Percentiles rank a stretch among this genome's conserved stretches.
These are phyloP conservation scores for Cyrtodaria siliqua DNA, from an alignment of 2,888 invertebrate genomes.

Conservation along the genomic window DNA sequence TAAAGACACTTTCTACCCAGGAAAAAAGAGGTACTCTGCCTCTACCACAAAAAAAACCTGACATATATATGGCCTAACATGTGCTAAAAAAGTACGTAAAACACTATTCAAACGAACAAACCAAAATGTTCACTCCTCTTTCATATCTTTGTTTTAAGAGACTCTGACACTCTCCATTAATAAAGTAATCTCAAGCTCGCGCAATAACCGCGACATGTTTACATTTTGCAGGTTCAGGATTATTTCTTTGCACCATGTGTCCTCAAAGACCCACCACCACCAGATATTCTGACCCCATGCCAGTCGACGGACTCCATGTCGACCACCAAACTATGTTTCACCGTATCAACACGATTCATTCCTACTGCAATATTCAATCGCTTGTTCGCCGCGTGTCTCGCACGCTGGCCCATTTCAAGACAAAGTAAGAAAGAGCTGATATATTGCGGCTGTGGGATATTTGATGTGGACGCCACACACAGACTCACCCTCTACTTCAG, in stretches of 20 bases:
- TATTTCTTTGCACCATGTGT: slow-evolving; percentile 29
- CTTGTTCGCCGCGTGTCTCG: slow-evolving; percentile 15
- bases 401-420: not conserved
- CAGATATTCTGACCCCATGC: not conserved
- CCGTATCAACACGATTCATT: slow-evolving; percentile 2
- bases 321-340: slow-evolving; percentile 27
- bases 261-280: slow-evolving; percentile 11
- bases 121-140: too few relatives aligned
- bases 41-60: too few relatives aligned
- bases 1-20: too few relatives aligned
- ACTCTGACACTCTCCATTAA: too few relatives aligned
- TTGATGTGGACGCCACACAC: slow-evolving; percentile 3
- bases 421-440: not conserved
- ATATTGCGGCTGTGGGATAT: slow-evolving; percentile 12
- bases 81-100: too few relatives aligned
- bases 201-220: too few relatives aligned
- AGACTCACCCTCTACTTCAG: slow-evolving; percentile 1
- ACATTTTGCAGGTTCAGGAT: not conserved
- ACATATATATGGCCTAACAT: too few relatives aligned
- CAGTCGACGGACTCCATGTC: not conserved
- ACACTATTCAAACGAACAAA: too few relatives aligned
- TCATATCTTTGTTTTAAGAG: too few relatives aligned
- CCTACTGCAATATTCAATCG: slow-evolving; percentile 25
- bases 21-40: too few relatives aligned
- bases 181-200: too few relatives aligned